Evolutionary conservation across 2,888 invertebrate genomes (phyloP), one percentile per base, ranked within the genome.

Genomic region (Hoplodrina ambigua): DNA sequence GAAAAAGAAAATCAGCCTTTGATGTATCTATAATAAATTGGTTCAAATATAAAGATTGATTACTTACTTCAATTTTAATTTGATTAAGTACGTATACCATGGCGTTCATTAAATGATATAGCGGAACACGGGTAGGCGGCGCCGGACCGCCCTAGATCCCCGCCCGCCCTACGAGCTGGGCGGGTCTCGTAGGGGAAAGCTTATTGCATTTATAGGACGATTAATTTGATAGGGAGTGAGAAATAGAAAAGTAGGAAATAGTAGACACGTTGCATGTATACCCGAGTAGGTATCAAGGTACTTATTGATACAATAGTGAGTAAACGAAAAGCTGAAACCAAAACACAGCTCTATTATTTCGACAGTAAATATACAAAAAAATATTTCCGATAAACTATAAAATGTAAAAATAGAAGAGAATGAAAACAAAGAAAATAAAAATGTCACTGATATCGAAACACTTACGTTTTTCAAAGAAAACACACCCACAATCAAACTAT

Each of bases 121-220:
- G 50, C 50, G 76, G 71, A 73, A 70, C 73, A 61, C 54, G 52
- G 52, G 78, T 86, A 84, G 85, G 83, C 87, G 85, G 78, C 81
- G 78, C 87, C 85, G 82, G 58, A 75, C 83, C 87, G 85, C 87
- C 89, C 83, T 80, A 81, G 75, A 81, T 84, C 65, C 60, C 87
- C 86, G 85, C 87, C 91, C 91, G 90, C 91, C 90, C 85, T 83
- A 62, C 66, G 52, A 69, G 71, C 78, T 84, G 88, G 88, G 89
- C 88, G 90, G 90, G 75, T 78, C 83, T 69, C 33, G 20, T 59
- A 83, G 78, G 78, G 80, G 80, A 77, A 73, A 80, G 50, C 60
- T 78, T 78, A 72, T 74, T 81, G 69, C 63, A 77, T 85, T 72
- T 78, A 81, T 78, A 78, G 3, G 44, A 54, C 54, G 66, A 80